Evolutionary conservation across 2,113 vertebrate species (phyloP).

Genomic region (Cynopterus brachyotis): DNA sequence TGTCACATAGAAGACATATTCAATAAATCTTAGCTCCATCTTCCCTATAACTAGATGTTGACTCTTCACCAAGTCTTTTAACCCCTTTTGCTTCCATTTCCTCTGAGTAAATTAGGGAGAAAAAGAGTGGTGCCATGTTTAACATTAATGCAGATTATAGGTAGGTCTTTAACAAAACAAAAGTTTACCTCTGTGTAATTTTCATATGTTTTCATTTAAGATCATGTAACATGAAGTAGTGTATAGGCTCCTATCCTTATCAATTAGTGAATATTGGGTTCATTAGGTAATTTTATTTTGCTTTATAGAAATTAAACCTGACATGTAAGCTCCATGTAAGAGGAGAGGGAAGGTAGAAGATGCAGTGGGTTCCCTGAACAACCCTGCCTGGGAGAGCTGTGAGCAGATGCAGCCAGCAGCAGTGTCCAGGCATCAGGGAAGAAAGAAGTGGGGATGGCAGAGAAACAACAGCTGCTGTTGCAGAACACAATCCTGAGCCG

Average conservation of each 20-base stretch:
- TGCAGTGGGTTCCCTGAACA: too few species aligned
- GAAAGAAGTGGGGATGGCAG: too few species aligned
- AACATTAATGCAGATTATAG: neutral
- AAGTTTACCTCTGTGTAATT: neutral
- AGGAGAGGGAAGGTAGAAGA: too few species aligned
- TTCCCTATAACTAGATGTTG: neutral
- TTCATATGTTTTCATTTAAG: neutral
- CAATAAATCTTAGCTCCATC: neutral
- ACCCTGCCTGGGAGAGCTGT: too few species aligned
- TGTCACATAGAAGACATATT: neutral
- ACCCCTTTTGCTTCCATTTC: neutral
- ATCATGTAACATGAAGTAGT: neutral
- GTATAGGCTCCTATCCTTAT: neutral
- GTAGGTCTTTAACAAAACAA: neutral
- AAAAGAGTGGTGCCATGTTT: neutral
- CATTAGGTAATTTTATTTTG: neutral
- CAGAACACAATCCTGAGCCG: too few species aligned
- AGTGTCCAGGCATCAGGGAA: too few species aligned
- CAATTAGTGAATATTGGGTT: neutral
- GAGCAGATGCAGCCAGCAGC: too few species aligned
- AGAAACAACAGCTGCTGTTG: too few species aligned
- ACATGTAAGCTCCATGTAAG: too few species aligned
- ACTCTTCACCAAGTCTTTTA: neutral
- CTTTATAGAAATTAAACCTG: neutral
- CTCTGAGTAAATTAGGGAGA: neutral